Evolutionary conservation across 2,888 invertebrate genomes (phyloP).

Genomic region (Clepsis dumicolana): DNA sequence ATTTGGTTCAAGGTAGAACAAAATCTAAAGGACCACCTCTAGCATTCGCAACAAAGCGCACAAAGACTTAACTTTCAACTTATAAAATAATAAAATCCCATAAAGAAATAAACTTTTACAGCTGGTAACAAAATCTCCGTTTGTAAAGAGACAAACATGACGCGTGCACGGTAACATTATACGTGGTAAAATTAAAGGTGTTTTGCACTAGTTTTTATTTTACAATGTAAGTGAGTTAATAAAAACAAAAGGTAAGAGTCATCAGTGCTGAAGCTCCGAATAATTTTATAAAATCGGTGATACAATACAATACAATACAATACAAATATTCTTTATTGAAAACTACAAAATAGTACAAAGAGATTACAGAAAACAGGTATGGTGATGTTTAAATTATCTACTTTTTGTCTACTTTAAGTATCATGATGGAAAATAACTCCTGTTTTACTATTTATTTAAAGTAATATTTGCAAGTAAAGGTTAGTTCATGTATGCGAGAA

Average conservation of each 20-base stretch:
- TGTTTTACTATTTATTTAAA: too few species aligned
- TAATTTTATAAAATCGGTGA: too few species aligned
- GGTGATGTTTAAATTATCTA: too few species aligned
- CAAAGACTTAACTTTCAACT: constrained; percentile 42
- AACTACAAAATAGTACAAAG: too few species aligned
- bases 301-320: too few species aligned
- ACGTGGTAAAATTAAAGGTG: constrained; percentile 52
- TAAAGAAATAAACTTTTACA: constrained; percentile 43
- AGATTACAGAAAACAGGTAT: too few species aligned
- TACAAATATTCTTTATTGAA: too few species aligned
- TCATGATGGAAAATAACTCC: too few species aligned
- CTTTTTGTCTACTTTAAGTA: too few species aligned
- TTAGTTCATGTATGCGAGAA: too few species aligned
- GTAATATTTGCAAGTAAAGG: too few species aligned
- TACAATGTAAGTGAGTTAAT: background rate
- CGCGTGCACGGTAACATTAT: constrained; percentile 10
- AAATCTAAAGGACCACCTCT: constrained; percentile 41
- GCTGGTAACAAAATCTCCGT: constrained; percentile 42
- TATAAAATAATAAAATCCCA: constrained; percentile 43
- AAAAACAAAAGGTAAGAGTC: background rate
- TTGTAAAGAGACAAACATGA: constrained; percentile 39
- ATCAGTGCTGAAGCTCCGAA: too few species aligned
- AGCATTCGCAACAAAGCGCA: constrained; percentile 41
- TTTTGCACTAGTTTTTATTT: constrained; percentile 47
- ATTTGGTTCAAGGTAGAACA: constrained; percentile 25